phyloP scores from a whole-genome alignment of 2,888 invertebrate genomes.

The Pollenia amentaria region DNA sequence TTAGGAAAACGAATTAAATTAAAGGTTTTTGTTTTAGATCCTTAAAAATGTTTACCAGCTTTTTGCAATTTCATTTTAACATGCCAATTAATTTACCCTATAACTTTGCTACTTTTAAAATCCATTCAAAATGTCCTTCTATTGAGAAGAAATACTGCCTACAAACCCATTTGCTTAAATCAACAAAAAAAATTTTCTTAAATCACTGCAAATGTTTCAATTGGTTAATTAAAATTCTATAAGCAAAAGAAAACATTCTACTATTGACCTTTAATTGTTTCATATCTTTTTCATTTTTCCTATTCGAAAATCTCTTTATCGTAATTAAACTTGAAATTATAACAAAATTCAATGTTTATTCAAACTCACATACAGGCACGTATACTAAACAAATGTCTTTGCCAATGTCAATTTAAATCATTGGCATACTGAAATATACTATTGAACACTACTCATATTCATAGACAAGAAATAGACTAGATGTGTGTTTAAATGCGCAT shows the following conservation, averaged over 20 bases:
- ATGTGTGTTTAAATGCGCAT: neutral
- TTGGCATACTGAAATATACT: conserved; percentile 43
- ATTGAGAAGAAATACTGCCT: neutral
- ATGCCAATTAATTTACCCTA: too few relatives aligned
- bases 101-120: too few relatives aligned
- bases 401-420: conserved; percentile 65
- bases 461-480: neutral
- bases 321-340: conserved; percentile 54
- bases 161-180: neutral
- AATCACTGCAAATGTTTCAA: neutral
- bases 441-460: conserved; percentile 1
- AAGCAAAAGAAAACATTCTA: neutral
- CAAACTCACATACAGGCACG: conserved; percentile 1
- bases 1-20: too few relatives aligned
- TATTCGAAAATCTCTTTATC: neutral
- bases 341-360: neutral
- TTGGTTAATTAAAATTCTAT: neutral
- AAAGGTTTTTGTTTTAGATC: too few relatives aligned
- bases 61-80: too few relatives aligned
- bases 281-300: neutral
- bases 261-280: conserved; percentile 21
- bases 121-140: neutral
- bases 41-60: too few relatives aligned
- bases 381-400: conserved; percentile 58
- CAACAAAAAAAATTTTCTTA: neutral